Base-by-base conservation (phyloP, 1,140 invertebrate genomes). In the Pogonomyrmex barbatus region DNA sequence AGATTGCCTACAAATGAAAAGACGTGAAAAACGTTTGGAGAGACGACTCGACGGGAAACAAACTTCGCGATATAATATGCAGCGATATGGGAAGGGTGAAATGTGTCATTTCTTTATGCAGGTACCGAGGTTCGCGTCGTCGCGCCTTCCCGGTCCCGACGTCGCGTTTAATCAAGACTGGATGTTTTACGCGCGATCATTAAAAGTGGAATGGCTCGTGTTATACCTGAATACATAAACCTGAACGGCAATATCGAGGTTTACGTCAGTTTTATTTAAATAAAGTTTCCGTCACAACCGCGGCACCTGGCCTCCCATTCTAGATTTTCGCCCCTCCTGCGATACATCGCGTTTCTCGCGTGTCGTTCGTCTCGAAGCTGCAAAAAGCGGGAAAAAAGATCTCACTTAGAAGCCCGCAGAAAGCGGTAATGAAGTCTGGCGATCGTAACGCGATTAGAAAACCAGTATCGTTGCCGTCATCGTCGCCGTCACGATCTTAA, bases 191-290 rank as follows among this genome's bases (percentile, higher is more conserved):
- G 94, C 87, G 82, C 91, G 88, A 93, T 94, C 94, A 94, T 95
- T 94, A 95, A 94, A 94, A 91, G 91, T 90, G 92, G 87, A 95
- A 62, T 63, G 94, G 93, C 90, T 87, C 92, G 92, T 95, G 94
- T 94, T 94, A 94, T 94, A 94, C 92, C 93, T 90, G 92, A 93
- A 93, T 94, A 92, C 94, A 95, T 95, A 94, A 95, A 94, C 92
- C 92, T 87, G 91, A 42, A 60, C 92, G 93, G 90, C 91, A 94
- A 94, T 94, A 94, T 94, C 92, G 92, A 90, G 90, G 86, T 94
- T 94, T 94, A 95, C 92, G 94, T 89, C 91, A 90, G 90, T 94
- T 94, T 94, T 94, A 95, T 95, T 94, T 94, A 94, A 94, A 95
- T 95, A 95, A 94, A 94, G 89, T 92, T 82, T 92, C 89, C 45